These are phyloP conservation scores for Okamejei kenojei DNA, from an alignment of 2,797 vertebrate genomes.

Conservation along the genomic window DNA sequence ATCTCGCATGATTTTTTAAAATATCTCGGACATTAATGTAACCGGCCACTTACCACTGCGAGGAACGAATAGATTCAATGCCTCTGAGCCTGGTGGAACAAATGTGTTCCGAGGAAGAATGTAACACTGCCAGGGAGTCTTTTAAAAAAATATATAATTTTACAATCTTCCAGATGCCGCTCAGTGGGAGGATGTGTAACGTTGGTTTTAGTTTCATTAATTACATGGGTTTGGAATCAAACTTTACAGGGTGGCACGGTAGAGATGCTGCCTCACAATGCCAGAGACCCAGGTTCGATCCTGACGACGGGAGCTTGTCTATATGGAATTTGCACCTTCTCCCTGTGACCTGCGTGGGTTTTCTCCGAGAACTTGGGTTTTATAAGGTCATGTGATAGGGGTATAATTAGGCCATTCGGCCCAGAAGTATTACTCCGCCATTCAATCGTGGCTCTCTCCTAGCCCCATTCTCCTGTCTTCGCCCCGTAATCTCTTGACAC, in stretches of 20 bases:
- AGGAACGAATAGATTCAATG: background rate
- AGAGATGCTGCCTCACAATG: too few species aligned
- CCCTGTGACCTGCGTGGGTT: too few species aligned
- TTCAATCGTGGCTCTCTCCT: too few species aligned
- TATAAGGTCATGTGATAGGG: too few species aligned
- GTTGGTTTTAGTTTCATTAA: background rate
- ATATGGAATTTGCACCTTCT: too few species aligned
- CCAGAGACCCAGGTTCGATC: too few species aligned
- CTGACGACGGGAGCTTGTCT: too few species aligned
- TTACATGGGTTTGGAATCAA: background rate
- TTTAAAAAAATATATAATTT: background rate
- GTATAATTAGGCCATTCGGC: background rate
- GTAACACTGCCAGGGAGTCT: background rate
- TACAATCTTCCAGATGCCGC: background rate
- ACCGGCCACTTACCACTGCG: background rate
- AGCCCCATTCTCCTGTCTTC: too few species aligned
- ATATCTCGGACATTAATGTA: conserved; percentile 22
- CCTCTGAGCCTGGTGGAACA: background rate
- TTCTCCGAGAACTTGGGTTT: too few species aligned
- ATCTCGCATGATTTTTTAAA: background rate
- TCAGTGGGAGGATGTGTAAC: background rate
- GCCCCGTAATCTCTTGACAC: too few species aligned
- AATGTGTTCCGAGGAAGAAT: background rate
- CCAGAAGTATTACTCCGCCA: background rate
- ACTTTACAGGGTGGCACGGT: too few species aligned